These are phyloP conservation scores for Perodicticus potto DNA, from an alignment of 2,797 vertebrate genomes.

Conservation along the genomic window DNA sequence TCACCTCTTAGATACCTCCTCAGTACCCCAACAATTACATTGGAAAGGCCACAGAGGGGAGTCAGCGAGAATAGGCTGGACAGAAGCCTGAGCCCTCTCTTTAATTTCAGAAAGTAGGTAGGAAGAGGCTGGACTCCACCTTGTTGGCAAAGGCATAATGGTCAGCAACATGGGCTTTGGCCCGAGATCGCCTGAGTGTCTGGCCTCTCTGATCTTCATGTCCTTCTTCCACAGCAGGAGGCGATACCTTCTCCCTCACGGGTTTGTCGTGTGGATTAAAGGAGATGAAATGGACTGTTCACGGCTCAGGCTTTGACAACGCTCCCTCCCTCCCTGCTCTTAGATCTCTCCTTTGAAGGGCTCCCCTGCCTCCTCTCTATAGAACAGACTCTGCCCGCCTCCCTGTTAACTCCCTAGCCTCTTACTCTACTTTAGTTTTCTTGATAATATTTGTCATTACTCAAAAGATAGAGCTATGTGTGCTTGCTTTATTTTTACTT, in stretches of 20 bases:
- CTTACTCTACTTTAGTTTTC: conserved; percentile 25
- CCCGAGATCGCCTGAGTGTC: background rate
- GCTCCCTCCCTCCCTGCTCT: background rate
- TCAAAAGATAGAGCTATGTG: background rate
- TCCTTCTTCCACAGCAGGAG: background rate
- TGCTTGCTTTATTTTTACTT: background rate
- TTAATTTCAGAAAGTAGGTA: background rate
- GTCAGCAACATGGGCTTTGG: background rate
- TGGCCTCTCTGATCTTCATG: background rate
- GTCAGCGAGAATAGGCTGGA: background rate
- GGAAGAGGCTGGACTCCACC: background rate
- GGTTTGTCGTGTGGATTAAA: background rate
- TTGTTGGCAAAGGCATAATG: background rate
- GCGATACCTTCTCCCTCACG: background rate
- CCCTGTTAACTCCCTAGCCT: background rate
- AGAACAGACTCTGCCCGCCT: background rate
- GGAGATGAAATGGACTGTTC: background rate
- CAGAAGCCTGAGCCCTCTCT: background rate
- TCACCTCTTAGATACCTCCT: background rate
- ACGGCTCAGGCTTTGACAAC: background rate
- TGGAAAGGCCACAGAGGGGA: background rate
- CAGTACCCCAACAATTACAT: background rate
- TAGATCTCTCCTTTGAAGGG: background rate
- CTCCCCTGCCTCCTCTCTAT: background rate
- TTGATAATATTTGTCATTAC: background rate